Percentiles rank a stretch among this genome's conserved stretches.
These are phyloP conservation scores for Azemiops feae DNA, from an alignment of 2,113 vertebrate genomes.

Conservation along the genomic window DNA sequence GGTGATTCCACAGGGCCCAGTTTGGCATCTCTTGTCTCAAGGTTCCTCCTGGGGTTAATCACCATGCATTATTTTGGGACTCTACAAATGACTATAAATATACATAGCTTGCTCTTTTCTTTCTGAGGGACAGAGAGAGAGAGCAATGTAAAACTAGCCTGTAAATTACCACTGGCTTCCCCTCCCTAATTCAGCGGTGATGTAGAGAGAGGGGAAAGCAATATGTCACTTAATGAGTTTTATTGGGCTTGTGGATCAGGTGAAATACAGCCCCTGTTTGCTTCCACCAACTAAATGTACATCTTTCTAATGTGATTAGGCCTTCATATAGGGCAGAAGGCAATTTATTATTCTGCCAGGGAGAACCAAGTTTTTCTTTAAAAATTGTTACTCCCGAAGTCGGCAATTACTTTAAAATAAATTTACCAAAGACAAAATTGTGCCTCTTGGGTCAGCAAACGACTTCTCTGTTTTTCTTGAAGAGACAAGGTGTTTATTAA, in stretches of 20 bases:
- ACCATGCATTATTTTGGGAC: slow-evolving; percentile 14
- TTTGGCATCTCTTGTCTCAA: not conserved
- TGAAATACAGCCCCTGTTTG: slow-evolving; percentile 58
- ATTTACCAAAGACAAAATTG: slow-evolving; percentile 93
- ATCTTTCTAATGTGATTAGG: slow-evolving; percentile 83
- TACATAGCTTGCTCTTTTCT: not conserved
- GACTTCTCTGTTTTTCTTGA: slow-evolving; percentile 97
- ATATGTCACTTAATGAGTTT: slow-evolving; percentile 43
- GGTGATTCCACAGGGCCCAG: not conserved
- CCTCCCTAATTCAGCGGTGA: slow-evolving; percentile 47
- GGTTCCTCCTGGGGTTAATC: not conserved
- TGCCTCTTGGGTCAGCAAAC: slow-evolving; percentile 98
- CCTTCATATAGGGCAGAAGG: slow-evolving; percentile 79
- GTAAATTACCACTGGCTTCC: slow-evolving; percentile 45
- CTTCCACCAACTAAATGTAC: slow-evolving; percentile 53
- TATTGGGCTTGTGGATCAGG: slow-evolving; percentile 49
- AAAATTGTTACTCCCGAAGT: slow-evolving; percentile 89
- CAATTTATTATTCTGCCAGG: slow-evolving; percentile 82
- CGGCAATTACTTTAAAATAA: slow-evolving; percentile 99
- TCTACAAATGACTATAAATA: slow-evolving; percentile 24
- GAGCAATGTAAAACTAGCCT: not conserved
- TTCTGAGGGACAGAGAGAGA: not conserved
- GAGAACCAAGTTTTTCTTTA: slow-evolving; percentile 79
- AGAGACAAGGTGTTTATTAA: slow-evolving; percentile 99
- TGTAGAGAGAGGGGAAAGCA: slow-evolving; percentile 45